Percentiles rank a stretch among this genome's conserved stretches.
phyloP scores from a whole-genome alignment of 2,888 invertebrate genomes.

The Notodromas monacha region DNA sequence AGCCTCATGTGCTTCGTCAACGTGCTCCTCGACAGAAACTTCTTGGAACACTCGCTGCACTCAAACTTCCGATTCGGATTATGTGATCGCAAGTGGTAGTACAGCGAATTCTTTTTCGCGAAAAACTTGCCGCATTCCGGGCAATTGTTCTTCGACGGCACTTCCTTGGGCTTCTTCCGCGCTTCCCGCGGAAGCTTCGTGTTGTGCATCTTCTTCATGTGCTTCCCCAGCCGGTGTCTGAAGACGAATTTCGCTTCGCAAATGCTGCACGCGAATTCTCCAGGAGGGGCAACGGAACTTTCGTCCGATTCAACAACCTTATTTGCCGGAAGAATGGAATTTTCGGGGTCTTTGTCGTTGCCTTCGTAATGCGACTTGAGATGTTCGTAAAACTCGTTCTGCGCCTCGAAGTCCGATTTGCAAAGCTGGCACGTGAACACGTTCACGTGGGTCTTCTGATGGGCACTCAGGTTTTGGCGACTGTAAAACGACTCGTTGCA shows the following conservation, averaged over 20 bases:
- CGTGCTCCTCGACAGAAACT: conserved; percentile 46
- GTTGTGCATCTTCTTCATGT: no score
- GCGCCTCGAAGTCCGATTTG: conserved; percentile 34
- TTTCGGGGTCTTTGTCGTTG: no score
- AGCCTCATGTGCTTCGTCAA: conserved; percentile 45
- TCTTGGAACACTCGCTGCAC: conserved; percentile 31
- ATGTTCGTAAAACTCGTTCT: conserved; percentile 51
- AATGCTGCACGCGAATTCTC: no score
- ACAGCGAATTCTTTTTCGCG: conserved; percentile 43
- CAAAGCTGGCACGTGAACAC: conserved; percentile 41
- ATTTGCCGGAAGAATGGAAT: no score
- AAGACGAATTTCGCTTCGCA: no score
- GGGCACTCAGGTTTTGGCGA: conserved; percentile 14
- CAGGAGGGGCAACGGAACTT: no score
- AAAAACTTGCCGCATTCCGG: conserved; percentile 44
- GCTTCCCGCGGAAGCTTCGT: no score
- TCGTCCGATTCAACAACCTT: no score
- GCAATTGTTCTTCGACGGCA: no score
- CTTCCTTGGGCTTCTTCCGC: no score
- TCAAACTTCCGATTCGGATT: conserved; percentile 23
- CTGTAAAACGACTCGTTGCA: conserved; percentile 19
- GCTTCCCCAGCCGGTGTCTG: no score
- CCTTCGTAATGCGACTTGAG: conserved; percentile 47
- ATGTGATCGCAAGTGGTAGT: conserved; percentile 49
- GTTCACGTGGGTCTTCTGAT: conserved; percentile 12